Evolutionary conservation across 2,113 vertebrate genomes (phyloP).

Genomic region (Stegostoma tigrinum): DNA sequence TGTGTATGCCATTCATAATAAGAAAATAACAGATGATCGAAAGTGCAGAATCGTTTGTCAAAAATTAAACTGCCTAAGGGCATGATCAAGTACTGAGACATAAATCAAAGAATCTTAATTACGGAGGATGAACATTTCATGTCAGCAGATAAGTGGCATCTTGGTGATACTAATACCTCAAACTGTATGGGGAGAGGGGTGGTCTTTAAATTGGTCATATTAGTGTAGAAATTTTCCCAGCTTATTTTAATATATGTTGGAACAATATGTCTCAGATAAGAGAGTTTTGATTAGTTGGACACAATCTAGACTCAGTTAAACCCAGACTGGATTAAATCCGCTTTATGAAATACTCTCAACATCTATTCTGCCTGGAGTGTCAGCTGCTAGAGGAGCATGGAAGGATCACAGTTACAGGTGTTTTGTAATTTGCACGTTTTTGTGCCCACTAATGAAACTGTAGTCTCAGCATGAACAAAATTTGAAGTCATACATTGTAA

Average conservation of each 20-base stretch:
- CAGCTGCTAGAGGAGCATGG: background rate
- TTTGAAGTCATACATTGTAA: background rate
- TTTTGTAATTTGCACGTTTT: background rate
- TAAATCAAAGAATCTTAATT: conserved; percentile 29
- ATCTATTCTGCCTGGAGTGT: background rate
- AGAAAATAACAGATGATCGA: conserved; percentile 20
- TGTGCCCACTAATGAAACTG: background rate
- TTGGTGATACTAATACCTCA: background rate
- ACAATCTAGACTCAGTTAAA: background rate
- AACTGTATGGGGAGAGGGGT: background rate
- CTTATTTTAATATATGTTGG: background rate
- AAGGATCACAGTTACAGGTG: background rate
- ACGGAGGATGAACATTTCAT: conserved; percentile 25
- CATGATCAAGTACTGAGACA: background rate
- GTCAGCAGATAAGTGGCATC: background rate
- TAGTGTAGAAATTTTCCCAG: background rate
- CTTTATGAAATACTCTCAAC: background rate
- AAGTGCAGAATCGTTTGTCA: conserved; percentile 22
- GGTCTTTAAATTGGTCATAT: background rate
- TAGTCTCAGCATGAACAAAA: background rate
- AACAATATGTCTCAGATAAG: background rate
- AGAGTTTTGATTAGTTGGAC: background rate
- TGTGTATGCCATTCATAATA: background rate
- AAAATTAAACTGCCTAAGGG: conserved; percentile 8
- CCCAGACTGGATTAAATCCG: background rate